Conservation (phyloP, 2,888 invertebrate species). For the Catocala sponsa region DNA sequence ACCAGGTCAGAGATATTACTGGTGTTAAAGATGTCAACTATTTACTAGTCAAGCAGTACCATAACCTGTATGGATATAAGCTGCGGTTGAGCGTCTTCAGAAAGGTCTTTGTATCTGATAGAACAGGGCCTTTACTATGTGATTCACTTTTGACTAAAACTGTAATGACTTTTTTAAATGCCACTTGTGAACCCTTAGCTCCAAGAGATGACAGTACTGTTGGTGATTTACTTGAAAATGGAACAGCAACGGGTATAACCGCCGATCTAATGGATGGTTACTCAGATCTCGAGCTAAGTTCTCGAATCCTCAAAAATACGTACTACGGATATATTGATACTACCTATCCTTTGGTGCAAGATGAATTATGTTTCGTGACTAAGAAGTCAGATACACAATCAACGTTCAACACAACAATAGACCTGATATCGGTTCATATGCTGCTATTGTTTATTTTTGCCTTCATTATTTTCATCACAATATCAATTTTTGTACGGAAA, state of each 20-base stretch:
- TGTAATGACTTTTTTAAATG: conserved; percentile 72
- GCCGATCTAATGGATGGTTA: conserved; percentile 82
- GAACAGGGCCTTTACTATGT: conserved; percentile 68
- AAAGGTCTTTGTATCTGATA: conserved; percentile 68
- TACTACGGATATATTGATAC: conserved; percentile 84
- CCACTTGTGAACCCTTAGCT: conserved; percentile 70
- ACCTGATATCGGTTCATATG: conserved; percentile 70
- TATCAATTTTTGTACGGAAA: conserved; percentile 64
- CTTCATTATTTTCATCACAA: conserved; percentile 59
- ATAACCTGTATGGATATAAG: conserved; percentile 70
- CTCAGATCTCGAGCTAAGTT: conserved; percentile 85
- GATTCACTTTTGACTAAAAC: conserved; percentile 68
- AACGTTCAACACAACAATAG: conserved; percentile 77
- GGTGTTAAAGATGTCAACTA: conserved; percentile 68
- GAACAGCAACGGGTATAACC: conserved; percentile 81
- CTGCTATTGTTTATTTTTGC: conserved; percentile 66
- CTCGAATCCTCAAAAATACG: conserved; percentile 83
- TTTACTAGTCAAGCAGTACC: conserved; percentile 65
- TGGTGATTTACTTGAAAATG: conserved; percentile 77
- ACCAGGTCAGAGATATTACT: conserved; percentile 75
- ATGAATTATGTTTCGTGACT: conserved; percentile 87
- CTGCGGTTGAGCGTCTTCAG: conserved; percentile 75
- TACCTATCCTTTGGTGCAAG: conserved; percentile 84
- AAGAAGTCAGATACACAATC: conserved; percentile 83
- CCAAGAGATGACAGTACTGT: conserved; percentile 79